These are phyloP conservation scores for Myxocyprinus asiaticus DNA, from an alignment of 2,113 vertebrate genomes.

Conservation along the genomic window DNA sequence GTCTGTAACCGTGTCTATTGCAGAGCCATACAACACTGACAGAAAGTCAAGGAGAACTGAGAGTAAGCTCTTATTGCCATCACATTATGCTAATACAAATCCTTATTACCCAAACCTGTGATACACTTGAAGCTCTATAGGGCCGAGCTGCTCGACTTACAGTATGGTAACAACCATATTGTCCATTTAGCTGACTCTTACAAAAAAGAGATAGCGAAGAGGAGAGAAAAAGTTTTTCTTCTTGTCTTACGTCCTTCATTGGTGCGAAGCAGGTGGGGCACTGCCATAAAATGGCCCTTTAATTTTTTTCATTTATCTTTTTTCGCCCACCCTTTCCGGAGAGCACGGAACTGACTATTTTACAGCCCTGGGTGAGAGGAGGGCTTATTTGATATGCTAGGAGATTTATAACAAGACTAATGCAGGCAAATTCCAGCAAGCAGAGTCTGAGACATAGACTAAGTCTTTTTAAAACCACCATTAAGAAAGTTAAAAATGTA, in stretches of 20 bases:
- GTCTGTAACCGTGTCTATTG: slow-evolving; percentile 38
- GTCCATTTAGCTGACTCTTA: slow-evolving; percentile 33
- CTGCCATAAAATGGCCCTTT: slow-evolving; percentile 42
- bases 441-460: neutral
- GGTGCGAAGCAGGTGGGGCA: slow-evolving; percentile 21
- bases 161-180: neutral
- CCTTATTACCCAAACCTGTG: slow-evolving; percentile 39
- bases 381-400: slow-evolving; percentile 22
- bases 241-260: slow-evolving; percentile 37
- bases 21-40: slow-evolving; percentile 39
- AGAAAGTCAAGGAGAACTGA: slow-evolving; percentile 35
- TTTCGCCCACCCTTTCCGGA: neutral
- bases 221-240: slow-evolving; percentile 2
- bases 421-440: neutral
- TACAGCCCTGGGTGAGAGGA: slow-evolving; percentile 32
- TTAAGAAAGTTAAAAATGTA: slow-evolving; percentile 6
- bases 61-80: slow-evolving; percentile 35
- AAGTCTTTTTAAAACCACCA: neutral
- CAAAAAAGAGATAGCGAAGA: neutral
- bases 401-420: slow-evolving; percentile 42
- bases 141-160: neutral
- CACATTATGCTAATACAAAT: slow-evolving; percentile 49
- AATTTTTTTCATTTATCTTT: slow-evolving; percentile 44
- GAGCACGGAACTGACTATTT: slow-evolving; percentile 14
- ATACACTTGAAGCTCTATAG: slow-evolving; percentile 18